These are phyloP conservation scores for Daubentonia madagascariensis DNA, from an alignment of 2,113 vertebrate species.

Conservation along the genomic window DNA sequence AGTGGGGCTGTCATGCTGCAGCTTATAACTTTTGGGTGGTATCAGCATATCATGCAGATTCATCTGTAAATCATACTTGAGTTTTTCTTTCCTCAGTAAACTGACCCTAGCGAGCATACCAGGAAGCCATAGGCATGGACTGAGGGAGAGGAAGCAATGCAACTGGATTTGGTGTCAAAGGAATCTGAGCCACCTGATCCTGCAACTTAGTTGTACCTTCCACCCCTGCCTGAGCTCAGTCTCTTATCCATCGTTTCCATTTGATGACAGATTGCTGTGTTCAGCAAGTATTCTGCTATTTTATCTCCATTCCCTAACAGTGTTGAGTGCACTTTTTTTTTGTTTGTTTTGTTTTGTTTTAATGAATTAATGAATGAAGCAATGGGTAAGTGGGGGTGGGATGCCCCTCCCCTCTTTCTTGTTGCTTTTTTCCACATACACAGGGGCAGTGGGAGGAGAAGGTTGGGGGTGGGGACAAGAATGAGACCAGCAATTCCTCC, in stretches of 20 bases:
- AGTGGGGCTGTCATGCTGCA: neutral
- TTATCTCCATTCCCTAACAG: neutral
- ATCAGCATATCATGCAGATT: neutral
- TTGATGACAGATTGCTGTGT: neutral
- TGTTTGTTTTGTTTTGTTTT: neutral
- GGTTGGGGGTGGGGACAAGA: neutral
- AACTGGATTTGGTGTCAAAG: neutral
- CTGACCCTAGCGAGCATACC: neutral
- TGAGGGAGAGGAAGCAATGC: neutral
- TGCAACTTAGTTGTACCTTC: neutral
- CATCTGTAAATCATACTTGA: neutral
- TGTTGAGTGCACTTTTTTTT: neutral
- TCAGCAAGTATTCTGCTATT: neutral
- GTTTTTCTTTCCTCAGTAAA: neutral
- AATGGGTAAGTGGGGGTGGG: too few relatives aligned
- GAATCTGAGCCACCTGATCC: neutral
- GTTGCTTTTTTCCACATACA: neutral
- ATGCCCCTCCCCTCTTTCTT: neutral
- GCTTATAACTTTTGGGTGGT: neutral
- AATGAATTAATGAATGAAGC: neutral
- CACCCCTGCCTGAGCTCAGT: neutral
- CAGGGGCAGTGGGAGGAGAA: neutral
- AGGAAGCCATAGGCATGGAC: neutral
- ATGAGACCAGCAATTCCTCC: neutral
- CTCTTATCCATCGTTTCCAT: neutral